Evolutionary conservation across 2,113 vertebrate genomes (phyloP).

Genomic region (Irena cyanogastra): DNA sequence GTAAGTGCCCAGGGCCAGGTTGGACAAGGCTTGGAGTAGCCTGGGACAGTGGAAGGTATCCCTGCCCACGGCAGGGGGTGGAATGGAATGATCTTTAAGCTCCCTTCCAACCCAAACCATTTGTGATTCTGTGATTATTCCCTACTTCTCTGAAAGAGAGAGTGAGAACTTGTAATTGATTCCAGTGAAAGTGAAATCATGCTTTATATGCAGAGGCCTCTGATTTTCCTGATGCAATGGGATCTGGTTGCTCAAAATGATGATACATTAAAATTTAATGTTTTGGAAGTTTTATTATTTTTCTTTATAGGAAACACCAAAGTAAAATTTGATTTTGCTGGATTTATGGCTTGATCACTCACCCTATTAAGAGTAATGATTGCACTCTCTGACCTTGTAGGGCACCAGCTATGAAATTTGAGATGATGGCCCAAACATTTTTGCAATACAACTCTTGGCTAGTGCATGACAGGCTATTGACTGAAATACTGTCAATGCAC

Average conservation of each 20-base stretch:
- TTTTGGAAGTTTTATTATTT: background rate
- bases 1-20: fast-evolving
- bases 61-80: background rate
- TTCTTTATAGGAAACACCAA: background rate
- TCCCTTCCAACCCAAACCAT: background rate
- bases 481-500: conserved; percentile 37
- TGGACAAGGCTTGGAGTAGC: fast-evolving
- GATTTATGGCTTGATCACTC: conserved; percentile 55
- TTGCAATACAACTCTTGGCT: background rate
- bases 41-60: background rate
- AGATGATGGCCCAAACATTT: conserved; percentile 25
- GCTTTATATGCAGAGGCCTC: background rate
- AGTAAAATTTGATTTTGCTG: conserved; percentile 47
- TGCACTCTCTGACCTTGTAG: conserved; percentile 36
- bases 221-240: background rate
- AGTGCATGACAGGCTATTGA: conserved; percentile 36
- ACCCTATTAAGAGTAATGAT: conserved; percentile 30
- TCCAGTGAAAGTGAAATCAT: background rate
- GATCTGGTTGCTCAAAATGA: background rate
- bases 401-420: conserved; percentile 27
- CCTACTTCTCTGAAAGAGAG: background rate
- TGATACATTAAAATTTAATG: background rate
- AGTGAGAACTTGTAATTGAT: background rate
- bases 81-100: background rate
- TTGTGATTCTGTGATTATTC: background rate